These are phyloP conservation scores for Rhaphigaster nebulosa DNA, from an alignment of 2,888 invertebrate genomes.

Conservation along the genomic window DNA sequence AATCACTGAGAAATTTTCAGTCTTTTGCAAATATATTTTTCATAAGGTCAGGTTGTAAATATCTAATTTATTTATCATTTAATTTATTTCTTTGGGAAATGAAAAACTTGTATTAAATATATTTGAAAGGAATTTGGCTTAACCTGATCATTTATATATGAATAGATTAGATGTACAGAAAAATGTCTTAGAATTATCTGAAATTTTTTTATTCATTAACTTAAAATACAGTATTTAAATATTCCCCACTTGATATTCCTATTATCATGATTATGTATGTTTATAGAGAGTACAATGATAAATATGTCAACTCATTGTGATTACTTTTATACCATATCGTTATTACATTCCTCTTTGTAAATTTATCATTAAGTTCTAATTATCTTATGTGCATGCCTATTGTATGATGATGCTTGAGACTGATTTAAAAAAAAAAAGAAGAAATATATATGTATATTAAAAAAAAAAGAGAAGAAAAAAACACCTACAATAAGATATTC, in stretches of 20 bases:
- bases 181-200: background rate
- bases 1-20: background rate
- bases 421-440: background rate
- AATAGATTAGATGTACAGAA: background rate
- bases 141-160: background rate
- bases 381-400: background rate
- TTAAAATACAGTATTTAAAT: background rate
- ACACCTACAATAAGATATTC: background rate
- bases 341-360: slow-evolving; percentile 1
- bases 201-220: background rate
- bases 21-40: background rate
- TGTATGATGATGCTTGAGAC: slow-evolving; percentile 18
- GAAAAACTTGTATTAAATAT: background rate
- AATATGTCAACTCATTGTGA: background rate
- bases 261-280: background rate
- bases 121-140: background rate
- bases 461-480: background rate
- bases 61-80: background rate
- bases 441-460: background rate
- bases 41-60: background rate
- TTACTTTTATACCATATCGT: background rate
- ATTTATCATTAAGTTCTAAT: background rate
- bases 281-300: background rate
- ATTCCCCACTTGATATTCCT: background rate
- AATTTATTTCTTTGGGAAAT: background rate